Conservation (phyloP, 2,888 invertebrate genomes). For the Poecilobothrus nobilitatus region DNA sequence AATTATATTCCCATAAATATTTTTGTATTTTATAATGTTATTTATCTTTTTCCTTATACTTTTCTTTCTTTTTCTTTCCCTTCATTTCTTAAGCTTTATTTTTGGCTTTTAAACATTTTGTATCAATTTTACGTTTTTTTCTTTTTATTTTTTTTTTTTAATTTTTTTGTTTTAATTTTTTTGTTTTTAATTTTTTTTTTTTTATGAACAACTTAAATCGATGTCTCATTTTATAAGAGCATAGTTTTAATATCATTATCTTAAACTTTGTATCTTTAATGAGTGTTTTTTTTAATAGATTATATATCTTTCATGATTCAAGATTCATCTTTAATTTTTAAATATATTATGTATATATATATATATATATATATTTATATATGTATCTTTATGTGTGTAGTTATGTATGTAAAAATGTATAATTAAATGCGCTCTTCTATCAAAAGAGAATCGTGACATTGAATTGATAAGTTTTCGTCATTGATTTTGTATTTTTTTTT, state of each 20-base stretch:
- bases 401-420: neutral
- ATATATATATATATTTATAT: neutral
- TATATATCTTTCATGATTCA: neutral
- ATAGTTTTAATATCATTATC: slow-evolving; percentile 3
- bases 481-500: neutral
- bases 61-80: too few species aligned
- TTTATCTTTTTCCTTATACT: too few species aligned
- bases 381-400: too few species aligned
- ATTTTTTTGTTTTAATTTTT: neutral
- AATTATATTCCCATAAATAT: slow-evolving; percentile 1
- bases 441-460: slow-evolving; percentile 6
- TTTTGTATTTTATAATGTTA: neutral
- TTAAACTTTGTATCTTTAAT: neutral
- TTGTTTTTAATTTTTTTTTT: neutral
- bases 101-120: neutral
- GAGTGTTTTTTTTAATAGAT: slow-evolving; percentile 1
- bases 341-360: neutral
- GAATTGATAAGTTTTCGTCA: slow-evolving; percentile 4
- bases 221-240: slow-evolving; percentile 3
- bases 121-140: too few species aligned
- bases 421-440: neutral
- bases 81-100: too few species aligned
- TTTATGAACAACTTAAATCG: neutral
- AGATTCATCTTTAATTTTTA: slow-evolving; percentile 2
- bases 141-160: neutral